Evolutionary conservation across 1,140 invertebrate species (phyloP), one percentile per base, ranked within the genome.

Genomic region (Aphaenogaster rudis): DNA sequence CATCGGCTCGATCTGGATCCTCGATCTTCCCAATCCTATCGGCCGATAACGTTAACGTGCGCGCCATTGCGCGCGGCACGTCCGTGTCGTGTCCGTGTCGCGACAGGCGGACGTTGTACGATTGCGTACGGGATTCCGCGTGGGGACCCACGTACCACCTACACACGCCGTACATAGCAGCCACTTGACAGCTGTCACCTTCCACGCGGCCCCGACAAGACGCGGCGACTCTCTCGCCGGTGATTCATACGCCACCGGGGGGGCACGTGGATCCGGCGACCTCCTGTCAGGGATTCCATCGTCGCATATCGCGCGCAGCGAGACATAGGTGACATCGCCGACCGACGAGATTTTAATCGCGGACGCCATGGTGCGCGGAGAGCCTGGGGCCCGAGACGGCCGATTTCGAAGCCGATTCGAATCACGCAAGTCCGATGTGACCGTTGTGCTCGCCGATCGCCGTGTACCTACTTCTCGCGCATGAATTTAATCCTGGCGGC

Each of bases 131-230:
- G 57, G 78, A 76, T 84, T 88, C 78, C 80, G 81, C 86, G 89
- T 59, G 89, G 89, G 86, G 84, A 86, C 79, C 66, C 33, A 77
- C 86, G 89, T 88, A 88, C 91, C 93, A 90, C 93, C 92, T 93
- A 94, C 94, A 91, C 90, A 92, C 90, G 67, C 69, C 50, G 64
- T 63, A 89, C 86, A 92, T 92, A 92, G 69, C 86, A 78, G 85
- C 72, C 88, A 91, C 92, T 94, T 94, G 94, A 95, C 94, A 94
- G 94, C 94, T 95, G 94, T 95, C 95, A 95, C 94, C 94, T 94
- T 92, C 82, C 86, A 90, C 90, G 88, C 91, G 89, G 90, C 89
- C 72, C 86, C 93, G 94, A 95, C 94, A 94, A 92, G 94, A 92
- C 91, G 90, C 92, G 84, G 77, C 87, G 87, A 88, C 90, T 71